Conservation (phyloP, 2,113 vertebrate genomes). For the Turdus rufiventris region DNA sequence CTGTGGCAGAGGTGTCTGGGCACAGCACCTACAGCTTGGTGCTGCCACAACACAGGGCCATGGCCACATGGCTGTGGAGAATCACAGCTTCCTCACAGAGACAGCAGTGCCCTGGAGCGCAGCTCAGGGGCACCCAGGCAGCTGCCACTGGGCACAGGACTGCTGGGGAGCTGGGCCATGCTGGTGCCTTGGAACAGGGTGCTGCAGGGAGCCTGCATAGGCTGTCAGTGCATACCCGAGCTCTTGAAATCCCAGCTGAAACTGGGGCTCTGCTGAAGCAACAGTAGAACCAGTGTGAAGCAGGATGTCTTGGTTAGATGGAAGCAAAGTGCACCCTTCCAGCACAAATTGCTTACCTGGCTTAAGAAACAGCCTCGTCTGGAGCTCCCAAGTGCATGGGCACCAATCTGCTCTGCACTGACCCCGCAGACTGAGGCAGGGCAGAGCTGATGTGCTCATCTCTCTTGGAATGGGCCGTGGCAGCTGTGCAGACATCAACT, state of each 20-base stretch:
- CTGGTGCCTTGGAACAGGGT: not conserved
- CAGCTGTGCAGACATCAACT: not conserved
- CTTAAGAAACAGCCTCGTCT: not conserved
- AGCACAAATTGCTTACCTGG: not conserved
- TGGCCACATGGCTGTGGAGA: accelerated
- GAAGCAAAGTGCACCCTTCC: not conserved
- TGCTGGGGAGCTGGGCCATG: accelerated
- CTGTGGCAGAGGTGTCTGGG: not conserved
- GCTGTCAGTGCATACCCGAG: accelerated
- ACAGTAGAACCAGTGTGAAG: not conserved
- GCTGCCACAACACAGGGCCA: accelerated
- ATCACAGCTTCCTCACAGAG: not conserved
- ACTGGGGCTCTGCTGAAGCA: not conserved
- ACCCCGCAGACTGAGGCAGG: accelerated
- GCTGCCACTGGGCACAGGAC: accelerated
- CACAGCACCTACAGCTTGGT: not conserved
- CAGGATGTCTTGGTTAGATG: not conserved
- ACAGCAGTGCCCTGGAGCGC: not conserved
- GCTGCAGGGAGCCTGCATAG: not conserved
- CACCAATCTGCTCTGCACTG: not conserved
- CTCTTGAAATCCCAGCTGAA: not conserved
- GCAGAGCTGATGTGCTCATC: not conserved
- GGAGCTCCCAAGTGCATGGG: accelerated
- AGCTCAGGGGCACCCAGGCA: not conserved
- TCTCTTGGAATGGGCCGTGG: not conserved